Percentiles rank a stretch among this genome's conserved stretches.
These are phyloP conservation scores for Solea solea DNA, from an alignment of 2,113 vertebrate species.

Conservation along the genomic window DNA sequence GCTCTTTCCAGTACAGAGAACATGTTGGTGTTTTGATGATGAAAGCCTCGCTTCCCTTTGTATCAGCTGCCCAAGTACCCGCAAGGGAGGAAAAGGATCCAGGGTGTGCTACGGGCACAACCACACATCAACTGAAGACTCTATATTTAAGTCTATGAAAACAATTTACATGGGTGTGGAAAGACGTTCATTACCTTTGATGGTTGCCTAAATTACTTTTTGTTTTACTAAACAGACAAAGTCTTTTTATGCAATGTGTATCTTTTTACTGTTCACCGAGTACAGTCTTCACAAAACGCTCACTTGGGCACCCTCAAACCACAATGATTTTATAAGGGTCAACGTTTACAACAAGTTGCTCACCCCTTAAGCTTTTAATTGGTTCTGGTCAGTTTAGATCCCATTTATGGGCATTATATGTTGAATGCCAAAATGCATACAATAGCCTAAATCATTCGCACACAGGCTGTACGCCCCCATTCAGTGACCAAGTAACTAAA, in stretches of 20 bases:
- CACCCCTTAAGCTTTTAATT: conserved; percentile 69
- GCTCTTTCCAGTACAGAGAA: conserved; percentile 51
- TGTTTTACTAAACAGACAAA: not conserved
- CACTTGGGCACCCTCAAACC: conserved; percentile 10
- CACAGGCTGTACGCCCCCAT: conserved; percentile 44
- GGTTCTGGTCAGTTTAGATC: conserved; percentile 65
- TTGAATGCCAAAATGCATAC: conserved; percentile 67
- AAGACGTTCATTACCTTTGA: not conserved
- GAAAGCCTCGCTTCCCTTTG: conserved; percentile 52
- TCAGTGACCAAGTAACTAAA: conserved; percentile 64
- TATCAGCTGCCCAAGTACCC: conserved; percentile 48
- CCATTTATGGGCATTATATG: conserved; percentile 71
- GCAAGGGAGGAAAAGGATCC: conserved; percentile 44
- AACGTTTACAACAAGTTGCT: conserved; percentile 54
- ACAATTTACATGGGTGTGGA: not conserved
- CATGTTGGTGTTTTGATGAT: conserved; percentile 64
- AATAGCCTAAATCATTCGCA: conserved; percentile 59
- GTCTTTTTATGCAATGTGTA: not conserved
- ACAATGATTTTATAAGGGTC: conserved; percentile 54
- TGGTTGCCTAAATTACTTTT: not conserved
- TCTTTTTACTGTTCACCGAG: not conserved
- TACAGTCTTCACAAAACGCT: conserved; percentile 5
- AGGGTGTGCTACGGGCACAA: conserved; percentile 38
- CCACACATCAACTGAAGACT: conserved; percentile 6
- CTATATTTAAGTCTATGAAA: conserved; percentile 1